Base-by-base conservation (phyloP, 1,140 invertebrate species). In the Drosophila funebris region DNA sequence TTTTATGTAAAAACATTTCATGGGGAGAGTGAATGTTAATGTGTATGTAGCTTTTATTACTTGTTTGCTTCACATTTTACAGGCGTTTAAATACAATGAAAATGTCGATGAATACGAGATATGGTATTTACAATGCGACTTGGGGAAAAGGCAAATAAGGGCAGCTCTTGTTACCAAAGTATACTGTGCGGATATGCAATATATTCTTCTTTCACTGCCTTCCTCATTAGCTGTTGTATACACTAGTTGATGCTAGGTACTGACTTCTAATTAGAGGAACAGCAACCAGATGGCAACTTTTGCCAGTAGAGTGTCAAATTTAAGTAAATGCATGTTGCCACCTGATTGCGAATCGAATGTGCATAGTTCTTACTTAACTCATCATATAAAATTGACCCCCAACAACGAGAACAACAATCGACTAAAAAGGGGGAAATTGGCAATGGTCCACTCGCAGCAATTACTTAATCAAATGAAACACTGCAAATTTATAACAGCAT, bases 61-160 rank as follows among this genome's bases (percentile, higher is more conserved):
- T 78, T 78, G 71, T 71, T 85, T 77, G 69, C 66, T 75, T 78
- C 66, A 54, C 67, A 75, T 69, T 87, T 78, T 78, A 87, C 58
- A 54, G 82, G 44, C 78, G 69, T 78, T 85, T 82, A 81, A 81
- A 87, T 71, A 85, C 70, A 81, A 78, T 87, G 60, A 82, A 73
- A 50, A 56, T 16, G 43, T 43, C 46, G 20, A 53, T 76, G 73
- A 8, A n/a, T n/a, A n/a, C n/a, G 4, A 22, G 24, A 13, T 11
- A 50, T 52, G 14, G 16, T 7, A 48, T 4, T 2, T 48, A 29
- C 11, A 6, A 48, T 48, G 14, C 11, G 18, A 20, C 39, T 43
- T 27, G 20, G 13, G 44, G 22, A 27, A 48, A 13, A 22, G 11
- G n/a, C 11, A 52, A 27, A 5, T 11, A 8, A 54, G 8, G 8